Evolutionary conservation across 2,113 vertebrate genomes (phyloP).

Genomic region (Notothenia rossii): DNA sequence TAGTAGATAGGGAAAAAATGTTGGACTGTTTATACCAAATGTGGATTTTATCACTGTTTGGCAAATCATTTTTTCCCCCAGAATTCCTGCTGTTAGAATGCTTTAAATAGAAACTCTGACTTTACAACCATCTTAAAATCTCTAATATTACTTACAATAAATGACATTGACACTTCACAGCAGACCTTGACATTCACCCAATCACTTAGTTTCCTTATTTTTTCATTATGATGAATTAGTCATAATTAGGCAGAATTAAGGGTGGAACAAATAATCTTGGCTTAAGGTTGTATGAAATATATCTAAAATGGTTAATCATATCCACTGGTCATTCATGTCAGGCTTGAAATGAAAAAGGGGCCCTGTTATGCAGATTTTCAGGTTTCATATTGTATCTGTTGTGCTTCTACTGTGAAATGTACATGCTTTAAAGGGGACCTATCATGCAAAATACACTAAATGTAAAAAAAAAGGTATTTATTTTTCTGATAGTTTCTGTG

Average conservation of each 20-base stretch:
- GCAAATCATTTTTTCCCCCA: slow-evolving; percentile 40
- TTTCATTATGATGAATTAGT: slow-evolving; percentile 9
- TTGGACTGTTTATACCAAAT: slow-evolving; percentile 53
- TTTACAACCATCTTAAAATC: slow-evolving; percentile 23
- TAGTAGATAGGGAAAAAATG: slow-evolving; percentile 54
- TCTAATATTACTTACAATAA: slow-evolving; percentile 22
- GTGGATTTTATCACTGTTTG: slow-evolving; percentile 55
- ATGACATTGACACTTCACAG: slow-evolving; percentile 14
- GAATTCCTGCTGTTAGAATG: slow-evolving; percentile 33
- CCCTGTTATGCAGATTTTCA: too few relatives aligned
- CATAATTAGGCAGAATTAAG: slow-evolving; percentile 1
- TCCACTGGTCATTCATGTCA: not conserved
- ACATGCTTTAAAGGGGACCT: too few relatives aligned
- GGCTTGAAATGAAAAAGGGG: too few relatives aligned
- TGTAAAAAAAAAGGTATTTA: too few relatives aligned
- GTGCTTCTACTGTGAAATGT: too few relatives aligned
- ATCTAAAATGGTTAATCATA: slow-evolving; percentile 21
- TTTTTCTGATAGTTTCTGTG: too few relatives aligned
- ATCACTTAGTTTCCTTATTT: not conserved
- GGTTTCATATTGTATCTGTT: too few relatives aligned
- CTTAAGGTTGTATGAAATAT: slow-evolving; percentile 3
- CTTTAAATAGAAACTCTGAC: slow-evolving; percentile 26
- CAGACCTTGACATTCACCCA: not conserved
- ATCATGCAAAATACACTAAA: too few relatives aligned
- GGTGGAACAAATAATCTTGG: slow-evolving; percentile 1